Base-by-base conservation (phyloP, 2,113 vertebrate species). In the Mionectes macconnelli region DNA sequence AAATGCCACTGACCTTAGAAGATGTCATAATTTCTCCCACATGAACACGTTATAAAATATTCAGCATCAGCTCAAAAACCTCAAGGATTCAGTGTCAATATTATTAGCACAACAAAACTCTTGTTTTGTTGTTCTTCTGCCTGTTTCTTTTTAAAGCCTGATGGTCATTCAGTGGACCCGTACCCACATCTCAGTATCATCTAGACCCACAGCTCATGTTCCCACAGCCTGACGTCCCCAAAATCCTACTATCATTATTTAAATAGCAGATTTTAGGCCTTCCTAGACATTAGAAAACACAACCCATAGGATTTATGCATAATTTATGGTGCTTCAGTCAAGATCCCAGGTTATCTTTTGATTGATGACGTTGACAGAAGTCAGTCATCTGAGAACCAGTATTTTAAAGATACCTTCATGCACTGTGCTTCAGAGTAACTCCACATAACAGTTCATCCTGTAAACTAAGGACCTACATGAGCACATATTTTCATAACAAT, bases 1-100 rank as follows among this genome's bases (percentile, higher is more conserved):
- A 92, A 79, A 83, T 33, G 6, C 6, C 23, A 37, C 23, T 40
- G 59, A 45, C 16, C 31, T 60, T 80, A 19, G 37, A 87, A 79
- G 45, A 72, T 73, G 13, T 5, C 66, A 23, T 5, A 60, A 60
- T n/a, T n/a, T n/a, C n/a, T n/a, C n/a, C n/a, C n/a, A 23, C 12
- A 35, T 1, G 0, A 66, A 37, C 33, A 45, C 0, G 0, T 72
- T 27, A 66, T 5, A 6, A 76, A 60, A 86, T 84, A 59, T 78
- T 44, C 27, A 59, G 2, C 22, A 72, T 42, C 25, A 64, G 7
- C 17, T 77, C 30, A 62, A 56, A 80, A 66, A 56, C 24, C 49
- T 52, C 1, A 0, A 18, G 17, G 4, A 2, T 35, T 85, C 37
- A 44, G 8, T 20, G 18, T 78, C 40, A 86, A 24, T n/a, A 67